phyloP scores from a whole-genome alignment of 2,113 vertebrate genomes.

The Hippocampus comes region DNA sequence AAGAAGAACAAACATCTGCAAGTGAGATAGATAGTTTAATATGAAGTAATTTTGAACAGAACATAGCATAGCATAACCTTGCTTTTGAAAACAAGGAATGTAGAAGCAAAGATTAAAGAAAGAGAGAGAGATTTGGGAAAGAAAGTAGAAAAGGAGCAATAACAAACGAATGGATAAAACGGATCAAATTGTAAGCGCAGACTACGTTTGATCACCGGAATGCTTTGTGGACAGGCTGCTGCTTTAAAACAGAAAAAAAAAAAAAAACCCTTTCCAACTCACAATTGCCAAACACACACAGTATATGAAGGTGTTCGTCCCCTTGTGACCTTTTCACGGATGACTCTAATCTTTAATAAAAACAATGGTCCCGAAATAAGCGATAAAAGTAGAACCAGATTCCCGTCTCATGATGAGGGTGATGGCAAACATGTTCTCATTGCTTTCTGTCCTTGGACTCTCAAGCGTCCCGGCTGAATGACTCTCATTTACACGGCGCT shows the following conservation, averaged over 20 bases:
- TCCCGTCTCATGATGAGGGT: background rate
- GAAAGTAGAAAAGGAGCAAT: background rate
- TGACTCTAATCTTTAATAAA: background rate
- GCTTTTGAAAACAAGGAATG: too few relatives aligned
- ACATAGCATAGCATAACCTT: too few relatives aligned
- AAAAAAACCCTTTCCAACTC: background rate
- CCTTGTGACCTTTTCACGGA: constrained; percentile 8
- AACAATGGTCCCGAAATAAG: background rate
- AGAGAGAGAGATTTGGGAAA: background rate
- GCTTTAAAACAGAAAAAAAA: background rate
- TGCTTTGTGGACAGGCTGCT: background rate
- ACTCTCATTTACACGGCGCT: background rate
- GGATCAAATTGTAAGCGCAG: background rate
- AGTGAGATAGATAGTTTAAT: too few relatives aligned
- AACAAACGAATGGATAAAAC: background rate
- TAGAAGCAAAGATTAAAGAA: background rate
- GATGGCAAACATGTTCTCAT: background rate
- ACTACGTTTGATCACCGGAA: background rate
- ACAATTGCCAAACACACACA: background rate
- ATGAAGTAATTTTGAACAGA: too few relatives aligned
- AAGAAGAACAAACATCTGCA: too few relatives aligned
- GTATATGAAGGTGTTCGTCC: background rate
- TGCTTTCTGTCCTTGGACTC: background rate
- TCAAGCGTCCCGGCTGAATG: background rate
- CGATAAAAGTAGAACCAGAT: background rate